Evolutionary conservation across 2,113 vertebrate species (phyloP).

Genomic region (Dicaeum eximium): DNA sequence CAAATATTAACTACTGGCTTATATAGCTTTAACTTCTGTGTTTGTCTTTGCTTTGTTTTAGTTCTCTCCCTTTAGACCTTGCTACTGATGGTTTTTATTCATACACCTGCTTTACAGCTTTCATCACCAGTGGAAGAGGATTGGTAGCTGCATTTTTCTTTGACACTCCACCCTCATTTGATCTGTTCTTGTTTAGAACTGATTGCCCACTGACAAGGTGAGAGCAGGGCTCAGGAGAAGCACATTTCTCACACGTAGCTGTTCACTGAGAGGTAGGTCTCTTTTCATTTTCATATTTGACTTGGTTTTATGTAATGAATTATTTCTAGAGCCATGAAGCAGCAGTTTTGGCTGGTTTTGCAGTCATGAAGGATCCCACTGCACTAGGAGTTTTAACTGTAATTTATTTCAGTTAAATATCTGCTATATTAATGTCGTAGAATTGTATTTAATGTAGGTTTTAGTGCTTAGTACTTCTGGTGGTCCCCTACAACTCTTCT

Average conservation of each 20-base stretch:
- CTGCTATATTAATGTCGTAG: neutral
- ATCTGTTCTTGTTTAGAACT: neutral
- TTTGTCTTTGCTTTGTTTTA: neutral
- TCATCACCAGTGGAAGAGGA: neutral
- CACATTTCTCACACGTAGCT: neutral
- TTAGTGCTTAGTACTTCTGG: neutral
- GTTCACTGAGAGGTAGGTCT: neutral
- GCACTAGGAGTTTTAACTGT: neutral
- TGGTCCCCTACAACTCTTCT: neutral
- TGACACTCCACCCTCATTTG: rapidly evolving
- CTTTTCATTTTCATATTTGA: neutral
- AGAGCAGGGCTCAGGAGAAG: neutral
- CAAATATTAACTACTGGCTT: neutral
- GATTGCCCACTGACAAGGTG: neutral
- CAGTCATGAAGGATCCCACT: neutral
- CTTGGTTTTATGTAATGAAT: neutral
- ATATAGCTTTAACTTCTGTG: neutral
- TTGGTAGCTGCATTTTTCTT: neutral
- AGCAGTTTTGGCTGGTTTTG: neutral
- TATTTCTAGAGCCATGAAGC: neutral
- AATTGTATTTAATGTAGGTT: neutral
- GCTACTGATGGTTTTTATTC: neutral
- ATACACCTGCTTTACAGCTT: neutral
- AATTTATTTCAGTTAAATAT: neutral
- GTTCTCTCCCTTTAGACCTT: neutral